Evolutionary conservation across 1,140 invertebrate species (phyloP).

Genomic region (Trichonephila inaurata): DNA sequence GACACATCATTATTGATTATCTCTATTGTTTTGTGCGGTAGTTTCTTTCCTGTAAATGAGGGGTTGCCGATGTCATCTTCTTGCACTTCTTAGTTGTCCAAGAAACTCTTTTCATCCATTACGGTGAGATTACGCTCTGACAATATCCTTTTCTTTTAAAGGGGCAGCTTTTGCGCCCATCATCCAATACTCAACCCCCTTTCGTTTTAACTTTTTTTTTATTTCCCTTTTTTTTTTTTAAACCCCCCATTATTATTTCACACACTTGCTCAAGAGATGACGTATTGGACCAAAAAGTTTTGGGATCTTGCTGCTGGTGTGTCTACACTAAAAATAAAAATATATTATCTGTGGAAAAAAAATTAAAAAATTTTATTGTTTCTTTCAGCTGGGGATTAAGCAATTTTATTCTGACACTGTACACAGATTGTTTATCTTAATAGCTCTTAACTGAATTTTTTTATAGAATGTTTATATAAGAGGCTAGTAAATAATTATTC

Average conservation of each 20-base stretch:
- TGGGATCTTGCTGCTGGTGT: not conserved
- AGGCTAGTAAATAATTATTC: too few species aligned
- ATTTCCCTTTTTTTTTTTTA: not conserved
- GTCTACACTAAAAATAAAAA: not conserved
- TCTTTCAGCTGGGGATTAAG: too few species aligned
- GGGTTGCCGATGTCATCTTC: slow-evolving; percentile 26
- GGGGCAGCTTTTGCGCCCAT: not conserved
- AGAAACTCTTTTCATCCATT: slow-evolving; percentile 42
- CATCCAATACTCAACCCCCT: not conserved
- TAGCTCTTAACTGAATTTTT: too few species aligned
- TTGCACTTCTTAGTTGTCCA: slow-evolving; percentile 5
- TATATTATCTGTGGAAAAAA: too few species aligned
- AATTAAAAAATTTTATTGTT: too few species aligned
- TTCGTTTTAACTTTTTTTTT: not conserved
- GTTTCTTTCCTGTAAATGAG: slow-evolving; percentile 57
- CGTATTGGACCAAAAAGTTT: not conserved
- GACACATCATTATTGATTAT: slow-evolving; percentile 61
- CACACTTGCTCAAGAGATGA: not conserved
- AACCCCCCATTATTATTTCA: not conserved
- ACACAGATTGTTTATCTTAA: too few species aligned
- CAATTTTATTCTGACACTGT: too few species aligned
- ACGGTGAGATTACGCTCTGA: slow-evolving; percentile 36
- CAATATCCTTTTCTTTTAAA: slow-evolving; percentile 16
- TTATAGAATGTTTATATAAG: too few species aligned
- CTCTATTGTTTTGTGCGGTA: slow-evolving; percentile 40